Evolutionary conservation across 2,797 vertebrate species (phyloP).

Genomic region (Myotis vivesi): DNA sequence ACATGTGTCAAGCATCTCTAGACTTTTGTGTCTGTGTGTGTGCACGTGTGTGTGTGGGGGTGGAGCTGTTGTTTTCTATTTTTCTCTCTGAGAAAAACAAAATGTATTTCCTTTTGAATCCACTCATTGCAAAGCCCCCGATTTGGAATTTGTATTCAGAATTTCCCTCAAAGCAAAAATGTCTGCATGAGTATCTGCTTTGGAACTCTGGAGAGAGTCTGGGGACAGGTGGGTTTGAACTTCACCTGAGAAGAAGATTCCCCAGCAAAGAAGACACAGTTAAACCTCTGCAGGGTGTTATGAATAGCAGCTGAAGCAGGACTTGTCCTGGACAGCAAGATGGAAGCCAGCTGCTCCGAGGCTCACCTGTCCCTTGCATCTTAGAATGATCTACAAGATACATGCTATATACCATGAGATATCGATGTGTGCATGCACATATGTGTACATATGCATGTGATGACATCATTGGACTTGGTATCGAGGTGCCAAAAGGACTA

Average conservation of each 20-base stretch:
- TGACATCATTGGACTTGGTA: background rate
- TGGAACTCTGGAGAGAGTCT: background rate
- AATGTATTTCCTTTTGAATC: background rate
- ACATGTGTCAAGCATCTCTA: background rate
- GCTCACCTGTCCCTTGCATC: background rate
- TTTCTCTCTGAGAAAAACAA: background rate
- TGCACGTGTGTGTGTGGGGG: too few species aligned
- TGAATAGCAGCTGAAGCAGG: background rate
- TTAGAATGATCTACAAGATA: background rate
- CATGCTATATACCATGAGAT: accelerated
- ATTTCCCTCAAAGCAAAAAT: background rate
- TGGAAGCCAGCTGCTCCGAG: background rate
- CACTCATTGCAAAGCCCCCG: background rate
- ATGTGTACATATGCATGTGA: background rate
- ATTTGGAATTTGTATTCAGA: background rate
- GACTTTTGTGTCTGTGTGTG: background rate
- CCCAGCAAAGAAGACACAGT: background rate
- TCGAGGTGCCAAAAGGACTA: too few species aligned
- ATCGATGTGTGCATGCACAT: too few species aligned
- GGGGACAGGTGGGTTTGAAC: background rate
- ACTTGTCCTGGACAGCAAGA: background rate
- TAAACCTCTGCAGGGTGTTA: background rate
- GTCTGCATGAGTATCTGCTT: background rate
- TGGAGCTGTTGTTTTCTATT: background rate
- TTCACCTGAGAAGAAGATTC: background rate